phyloP scores from a whole-genome alignment of 2,888 invertebrate genomes.

The Arge pagana region DNA sequence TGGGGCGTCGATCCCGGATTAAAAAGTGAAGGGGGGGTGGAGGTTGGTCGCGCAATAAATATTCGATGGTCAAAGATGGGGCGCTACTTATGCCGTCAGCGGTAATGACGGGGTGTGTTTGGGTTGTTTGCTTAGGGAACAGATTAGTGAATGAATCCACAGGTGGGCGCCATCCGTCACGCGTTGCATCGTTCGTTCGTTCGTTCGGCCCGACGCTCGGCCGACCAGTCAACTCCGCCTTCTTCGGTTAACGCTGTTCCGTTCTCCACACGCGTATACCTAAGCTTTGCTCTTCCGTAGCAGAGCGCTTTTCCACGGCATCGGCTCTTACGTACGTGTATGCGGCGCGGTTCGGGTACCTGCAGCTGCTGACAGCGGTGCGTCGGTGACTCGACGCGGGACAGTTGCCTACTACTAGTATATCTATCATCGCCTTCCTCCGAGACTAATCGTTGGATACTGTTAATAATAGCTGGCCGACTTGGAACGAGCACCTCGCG shows the following conservation, averaged over 20 bases:
- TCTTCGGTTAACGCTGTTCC: conserved; percentile 38
- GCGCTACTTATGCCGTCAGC: conserved; percentile 58
- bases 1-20: too few relatives aligned
- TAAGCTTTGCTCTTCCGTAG: too few relatives aligned
- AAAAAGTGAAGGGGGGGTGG: conserved; percentile 16
- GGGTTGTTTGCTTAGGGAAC: conserved; percentile 58
- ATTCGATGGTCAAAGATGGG: conserved; percentile 29
- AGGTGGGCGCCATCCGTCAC: conserved; percentile 59
- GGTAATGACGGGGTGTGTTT: conserved; percentile 57
- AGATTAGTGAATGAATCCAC: conserved; percentile 60
- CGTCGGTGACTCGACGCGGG: conserved; percentile 43
- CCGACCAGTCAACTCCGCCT: conserved; percentile 45
- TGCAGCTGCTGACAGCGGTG: conserved; percentile 47
- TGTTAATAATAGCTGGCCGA: conserved; percentile 14
- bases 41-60: conserved; percentile 5
- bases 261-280: conserved; percentile 5
- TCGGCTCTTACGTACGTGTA: too few relatives aligned
- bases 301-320: too few relatives aligned
- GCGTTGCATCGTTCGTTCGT: conserved; percentile 35
- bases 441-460: conserved; percentile 49
- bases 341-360: too few relatives aligned
- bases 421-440: conserved; percentile 50
- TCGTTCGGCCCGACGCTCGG: conserved; percentile 33
- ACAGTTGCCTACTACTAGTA: conserved; percentile 43
- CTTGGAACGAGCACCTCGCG: conserved; percentile 8